Conservation (phyloP, 2,797 vertebrate genomes). For the Pogonophryne albipinna region DNA sequence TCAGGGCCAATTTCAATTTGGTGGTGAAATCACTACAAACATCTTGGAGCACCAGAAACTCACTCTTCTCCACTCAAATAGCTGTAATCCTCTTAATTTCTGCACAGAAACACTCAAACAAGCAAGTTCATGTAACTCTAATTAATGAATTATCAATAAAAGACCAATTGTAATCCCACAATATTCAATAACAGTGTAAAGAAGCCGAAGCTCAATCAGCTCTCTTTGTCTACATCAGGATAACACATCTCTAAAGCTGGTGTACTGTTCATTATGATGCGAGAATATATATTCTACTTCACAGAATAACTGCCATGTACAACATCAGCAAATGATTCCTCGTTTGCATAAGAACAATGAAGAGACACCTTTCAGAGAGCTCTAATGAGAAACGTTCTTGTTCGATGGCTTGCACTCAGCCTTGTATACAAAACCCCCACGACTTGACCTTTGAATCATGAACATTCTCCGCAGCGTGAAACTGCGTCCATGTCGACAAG, state of each 20-base stretch:
- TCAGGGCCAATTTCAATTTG: not conserved
- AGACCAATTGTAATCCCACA: not conserved
- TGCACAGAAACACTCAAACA: not conserved
- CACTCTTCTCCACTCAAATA: not conserved
- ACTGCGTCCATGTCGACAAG: slow-evolving; percentile 32
- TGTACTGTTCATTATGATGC: slow-evolving; percentile 1
- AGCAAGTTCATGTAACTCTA: not conserved
- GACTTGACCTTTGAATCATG: slow-evolving; percentile 65
- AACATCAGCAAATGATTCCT: slow-evolving; percentile 37
- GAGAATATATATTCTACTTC: slow-evolving; percentile 42
- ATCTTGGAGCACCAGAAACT: slow-evolving; percentile 1
- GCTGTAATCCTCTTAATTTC: not conserved
- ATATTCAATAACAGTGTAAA: not conserved
- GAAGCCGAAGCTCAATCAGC: not conserved
- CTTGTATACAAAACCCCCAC: slow-evolving; percentile 45
- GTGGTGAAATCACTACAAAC: not conserved
- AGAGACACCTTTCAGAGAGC: slow-evolving; percentile 44
- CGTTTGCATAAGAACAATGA: slow-evolving; percentile 68
- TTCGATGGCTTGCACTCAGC: slow-evolving; percentile 45
- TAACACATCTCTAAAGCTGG: not conserved
- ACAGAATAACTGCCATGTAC: slow-evolving; percentile 34
- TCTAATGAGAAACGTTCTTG: slow-evolving; percentile 63
- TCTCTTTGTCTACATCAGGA: not conserved
- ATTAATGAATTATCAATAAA: not conserved
- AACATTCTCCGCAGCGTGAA: slow-evolving; percentile 28